Base-by-base conservation (phyloP, 2,113 vertebrate genomes). In the Sylvilagus bachmani region DNA sequence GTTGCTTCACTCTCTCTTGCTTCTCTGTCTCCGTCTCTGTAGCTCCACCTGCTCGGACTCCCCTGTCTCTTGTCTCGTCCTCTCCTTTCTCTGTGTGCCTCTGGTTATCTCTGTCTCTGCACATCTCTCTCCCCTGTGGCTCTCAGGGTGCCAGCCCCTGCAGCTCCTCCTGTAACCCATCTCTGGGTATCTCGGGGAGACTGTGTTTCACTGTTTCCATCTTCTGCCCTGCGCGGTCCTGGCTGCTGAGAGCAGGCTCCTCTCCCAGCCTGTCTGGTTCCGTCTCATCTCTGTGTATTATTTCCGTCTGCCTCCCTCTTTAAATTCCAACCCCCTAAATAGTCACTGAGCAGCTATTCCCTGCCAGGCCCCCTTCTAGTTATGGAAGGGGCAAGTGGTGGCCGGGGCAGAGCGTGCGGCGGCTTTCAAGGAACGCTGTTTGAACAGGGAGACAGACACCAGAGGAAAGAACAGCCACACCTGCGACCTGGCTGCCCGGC, bases 121-220 rank as follows among this genome's bases (percentile, higher is more conserved):
- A 67, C 74, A 25, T 86, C 81, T 85, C 58, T 44, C 44, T 44
- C 44, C 44, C 44, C 44, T 6, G 44, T 44, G 44, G 44, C 44
- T 44, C 44, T 0, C 44, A 0, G 1, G 1, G 53, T 31, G 85
- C 44, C 13, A 24, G 67, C 19, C 12, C 29, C 17, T 24, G 2
- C 31, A 8, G 75, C 17, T 14, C 66, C 38, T 79, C 51, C 70
- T 85, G 92, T 96, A 96, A 96, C 77, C 92, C 82, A 94, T 88
- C 96, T 95, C 84, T 69, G 71, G 25, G 3, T 93, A 90, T 97
- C 92, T 92, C 1, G 0, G 67, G 55, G 69, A 91, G 95, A 93
- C 95, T 51, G 78, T 92, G 81, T 97, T 96, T 96, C 96, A 94
- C 53, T 91, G 51, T 98, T 97, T 97, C 93, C 92, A 70, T 91